These are phyloP conservation scores for Cantharis flavilabris DNA, from an alignment of 2,888 invertebrate genomes.

Conservation along the genomic window DNA sequence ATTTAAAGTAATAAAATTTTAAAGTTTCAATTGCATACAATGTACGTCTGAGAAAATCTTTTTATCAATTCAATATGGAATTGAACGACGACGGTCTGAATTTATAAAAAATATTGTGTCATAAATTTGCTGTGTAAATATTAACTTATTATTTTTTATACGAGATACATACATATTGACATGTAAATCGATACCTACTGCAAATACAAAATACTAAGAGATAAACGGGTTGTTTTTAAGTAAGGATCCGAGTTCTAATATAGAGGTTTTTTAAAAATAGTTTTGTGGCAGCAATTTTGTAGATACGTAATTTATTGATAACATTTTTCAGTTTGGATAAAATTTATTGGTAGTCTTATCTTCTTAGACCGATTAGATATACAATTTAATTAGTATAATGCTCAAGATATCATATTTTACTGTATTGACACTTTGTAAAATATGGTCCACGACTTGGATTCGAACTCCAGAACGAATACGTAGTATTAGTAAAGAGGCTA, in stretches of 20 bases:
- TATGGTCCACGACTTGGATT: too few species aligned
- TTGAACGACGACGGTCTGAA: not conserved
- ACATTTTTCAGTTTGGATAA: not conserved
- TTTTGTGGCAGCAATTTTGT: not conserved
- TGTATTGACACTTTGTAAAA: too few species aligned
- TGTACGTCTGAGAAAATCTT: too few species aligned
- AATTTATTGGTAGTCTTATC: not conserved
- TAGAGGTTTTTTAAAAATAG: not conserved
- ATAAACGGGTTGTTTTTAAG: not conserved
- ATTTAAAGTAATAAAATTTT: too few species aligned
- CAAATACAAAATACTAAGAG: not conserved
- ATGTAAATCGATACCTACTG: not conserved
- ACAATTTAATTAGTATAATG: not conserved
- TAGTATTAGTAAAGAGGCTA: too few species aligned
- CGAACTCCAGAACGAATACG: too few species aligned
- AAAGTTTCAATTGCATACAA: too few species aligned
- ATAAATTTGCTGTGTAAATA: not conserved
- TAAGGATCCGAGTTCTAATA: not conserved
- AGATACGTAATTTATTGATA: not conserved
- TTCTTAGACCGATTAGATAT: not conserved
- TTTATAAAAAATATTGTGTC: not conserved
- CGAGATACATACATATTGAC: not conserved
- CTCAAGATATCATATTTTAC: too few species aligned
- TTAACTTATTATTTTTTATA: not conserved
- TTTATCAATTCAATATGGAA: too few species aligned